These are phyloP conservation scores for Graptemys geographica DNA, from an alignment of 2,797 vertebrate genomes.

Conservation along the genomic window DNA sequence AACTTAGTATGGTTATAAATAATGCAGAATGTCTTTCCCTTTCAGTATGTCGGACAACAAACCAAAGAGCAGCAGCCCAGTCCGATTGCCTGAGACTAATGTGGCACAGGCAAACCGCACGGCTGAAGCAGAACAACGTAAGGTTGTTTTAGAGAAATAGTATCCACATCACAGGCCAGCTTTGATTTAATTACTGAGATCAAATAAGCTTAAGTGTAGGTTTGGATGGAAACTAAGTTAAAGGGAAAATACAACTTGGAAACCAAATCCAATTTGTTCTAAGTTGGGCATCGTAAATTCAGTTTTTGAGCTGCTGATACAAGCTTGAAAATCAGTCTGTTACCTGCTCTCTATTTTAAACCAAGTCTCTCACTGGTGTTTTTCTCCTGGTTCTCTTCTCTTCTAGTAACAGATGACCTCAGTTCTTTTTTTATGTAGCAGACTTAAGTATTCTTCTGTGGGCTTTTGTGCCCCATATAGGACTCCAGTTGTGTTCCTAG, in stretches of 20 bases:
- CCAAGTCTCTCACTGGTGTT: not conserved
- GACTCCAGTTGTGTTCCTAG: not conserved
- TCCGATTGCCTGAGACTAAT: constrained; percentile 85
- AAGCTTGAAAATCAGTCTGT: not conserved
- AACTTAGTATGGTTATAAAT: not conserved
- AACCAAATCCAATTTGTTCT: not conserved
- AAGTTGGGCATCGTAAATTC: not conserved
- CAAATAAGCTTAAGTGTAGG: not conserved
- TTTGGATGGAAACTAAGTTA: not conserved
- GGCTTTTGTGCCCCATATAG: not conserved
- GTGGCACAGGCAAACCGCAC: constrained; percentile 83
- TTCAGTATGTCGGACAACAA: constrained; percentile 87
- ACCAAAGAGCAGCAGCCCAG: constrained; percentile 90
- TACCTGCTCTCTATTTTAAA: not conserved
- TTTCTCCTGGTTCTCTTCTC: not conserved
- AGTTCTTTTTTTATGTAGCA: not conserved
- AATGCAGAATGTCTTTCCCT: not conserved
- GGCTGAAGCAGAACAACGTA: constrained; percentile 87
- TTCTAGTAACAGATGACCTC: not conserved
- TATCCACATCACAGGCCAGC: not conserved
- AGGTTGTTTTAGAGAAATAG: constrained; percentile 48
- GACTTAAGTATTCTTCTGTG: not conserved
- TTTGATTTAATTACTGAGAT: not conserved
- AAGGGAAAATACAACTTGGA: not conserved
- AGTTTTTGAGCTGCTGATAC: not conserved